Percentiles rank a stretch among this genome's conserved stretches.
Conservation (phyloP, 2,888 invertebrate species). For the Zygothrica quintamaculata region DNA sequence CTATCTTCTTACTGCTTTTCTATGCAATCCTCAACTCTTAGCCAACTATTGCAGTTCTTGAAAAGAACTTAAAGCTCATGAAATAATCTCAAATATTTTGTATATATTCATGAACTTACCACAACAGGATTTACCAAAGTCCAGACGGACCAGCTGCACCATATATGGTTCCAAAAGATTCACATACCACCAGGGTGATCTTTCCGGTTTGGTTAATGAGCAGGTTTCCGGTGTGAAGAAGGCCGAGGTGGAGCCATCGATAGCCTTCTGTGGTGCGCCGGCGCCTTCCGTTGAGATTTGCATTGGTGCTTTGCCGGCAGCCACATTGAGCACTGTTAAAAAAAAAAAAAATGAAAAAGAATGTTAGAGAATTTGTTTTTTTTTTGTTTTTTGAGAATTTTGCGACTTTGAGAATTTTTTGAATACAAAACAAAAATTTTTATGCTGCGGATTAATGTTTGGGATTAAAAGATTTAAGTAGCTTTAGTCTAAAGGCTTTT, state of each 20-base stretch:
- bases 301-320: slow-evolving; percentile 97
- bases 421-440: too few relatives aligned
- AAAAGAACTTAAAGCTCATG: not conserved
- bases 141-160: slow-evolving; percentile 95
- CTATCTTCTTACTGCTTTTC: too few relatives aligned
- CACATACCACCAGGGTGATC: slow-evolving; percentile 98
- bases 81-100: too few relatives aligned
- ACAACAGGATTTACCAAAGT: slow-evolving; percentile 96
- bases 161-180: slow-evolving; percentile 97
- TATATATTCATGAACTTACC: slow-evolving; percentile 92
- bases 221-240: slow-evolving; percentile 93
- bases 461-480: slow-evolving; percentile 1
- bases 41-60: not conserved
- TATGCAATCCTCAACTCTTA: too few relatives aligned
- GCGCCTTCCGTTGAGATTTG: slow-evolving; percentile 93
- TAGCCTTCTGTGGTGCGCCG: slow-evolving; percentile 95
- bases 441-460: not conserved
- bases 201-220: slow-evolving; percentile 92
- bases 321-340: slow-evolving; percentile 95
- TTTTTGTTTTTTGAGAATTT: too few relatives aligned
- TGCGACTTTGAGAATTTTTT: slow-evolving; percentile 1
- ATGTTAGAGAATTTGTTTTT: too few relatives aligned
- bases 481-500: slow-evolving; percentile 32
- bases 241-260: slow-evolving; percentile 95
- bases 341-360: slow-evolving; percentile 44